Base-by-base conservation (phyloP, 2,888 invertebrate species). In the Mechanitis mazaeus region DNA sequence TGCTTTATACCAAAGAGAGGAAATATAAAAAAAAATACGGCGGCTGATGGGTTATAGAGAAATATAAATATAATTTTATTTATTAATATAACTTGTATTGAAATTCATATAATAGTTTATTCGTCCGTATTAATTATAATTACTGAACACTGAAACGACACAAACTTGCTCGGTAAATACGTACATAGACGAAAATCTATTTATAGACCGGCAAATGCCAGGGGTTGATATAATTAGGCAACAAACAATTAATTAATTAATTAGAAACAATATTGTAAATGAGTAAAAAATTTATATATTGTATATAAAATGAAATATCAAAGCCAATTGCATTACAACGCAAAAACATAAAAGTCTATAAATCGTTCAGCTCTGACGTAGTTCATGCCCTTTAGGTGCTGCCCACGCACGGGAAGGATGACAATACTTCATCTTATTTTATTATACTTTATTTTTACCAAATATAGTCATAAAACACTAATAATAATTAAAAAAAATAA, bases 381-480 rank as follows among this genome's bases (percentile, higher is more conserved):
- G 85, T 69, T 74, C 75, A 69, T 83, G 82, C 85, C 85, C 87
- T 86, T 84, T 84, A 68, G 77, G 72, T 73, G 67, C 71, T 64
- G 64, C 85, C 84, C 83, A 85, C 86, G 83, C 86, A 70, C 63
- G 56, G 57, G 58, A 64, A 56, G 55, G 33, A 63, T 64, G 57
- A 66, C 67, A 66, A 63, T 58, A 53, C 47, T 61, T 66, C 62
- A 58, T 61, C 59, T 67, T 35, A 55, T 60, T 63, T 53, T 50
- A 59, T 50, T 50, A 50, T 31, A 50, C 31, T 50, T 42, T 11
- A 42, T 42, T 31, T 31, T 6, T 7, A 47, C 2, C 28, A 31
- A 9, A 50, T 9, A 50, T 31, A 7, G 11, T 50, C 31, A 50
- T 50, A 50, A 31, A 50, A 50, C 33, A 55, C 35, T 3, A 55